These are phyloP conservation scores for Salpingus planirostris DNA, from an alignment of 2,888 invertebrate genomes.

Conservation along the genomic window DNA sequence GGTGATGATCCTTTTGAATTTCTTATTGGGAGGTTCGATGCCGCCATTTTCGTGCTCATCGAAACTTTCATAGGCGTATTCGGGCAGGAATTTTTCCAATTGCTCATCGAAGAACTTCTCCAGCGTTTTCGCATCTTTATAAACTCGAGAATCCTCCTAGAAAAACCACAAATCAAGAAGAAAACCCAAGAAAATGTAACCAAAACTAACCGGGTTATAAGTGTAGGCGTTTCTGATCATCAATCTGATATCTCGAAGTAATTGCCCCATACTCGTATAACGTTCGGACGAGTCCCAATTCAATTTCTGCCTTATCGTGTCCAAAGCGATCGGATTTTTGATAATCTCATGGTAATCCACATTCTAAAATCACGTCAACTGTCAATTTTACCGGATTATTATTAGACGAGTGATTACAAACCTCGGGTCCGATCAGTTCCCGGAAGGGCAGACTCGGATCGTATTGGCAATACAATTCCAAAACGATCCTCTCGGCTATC, in stretches of 20 bases:
- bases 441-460: conserved; percentile 82
- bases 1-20: conserved; percentile 44
- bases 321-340: conserved; percentile 75
- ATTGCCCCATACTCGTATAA: conserved; percentile 65
- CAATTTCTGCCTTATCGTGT: conserved; percentile 71
- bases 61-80: conserved; percentile 53
- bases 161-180: conserved; percentile 7
- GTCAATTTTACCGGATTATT: no score
- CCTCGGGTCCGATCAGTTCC: conserved; percentile 70
- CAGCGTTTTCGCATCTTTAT: conserved; percentile 68
- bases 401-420: conserved; percentile 37
- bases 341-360: conserved; percentile 62
- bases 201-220: conserved; percentile 67
- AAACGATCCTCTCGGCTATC: conserved; percentile 72
- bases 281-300: conserved; percentile 62
- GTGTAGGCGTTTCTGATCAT: conserved; percentile 82
- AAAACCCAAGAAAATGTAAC: neutral
- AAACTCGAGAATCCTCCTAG: conserved; percentile 68
- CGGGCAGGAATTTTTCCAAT: conserved; percentile 71
- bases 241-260: conserved; percentile 71
- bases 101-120: conserved; percentile 82
- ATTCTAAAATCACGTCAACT: conserved; percentile 49
- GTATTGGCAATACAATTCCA: conserved; percentile 88
- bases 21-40: conserved; percentile 45
- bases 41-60: conserved; percentile 45